phyloP scores from a whole-genome alignment of 2,797 vertebrate genomes.

The Mormyrus hasselquistii region DNA sequence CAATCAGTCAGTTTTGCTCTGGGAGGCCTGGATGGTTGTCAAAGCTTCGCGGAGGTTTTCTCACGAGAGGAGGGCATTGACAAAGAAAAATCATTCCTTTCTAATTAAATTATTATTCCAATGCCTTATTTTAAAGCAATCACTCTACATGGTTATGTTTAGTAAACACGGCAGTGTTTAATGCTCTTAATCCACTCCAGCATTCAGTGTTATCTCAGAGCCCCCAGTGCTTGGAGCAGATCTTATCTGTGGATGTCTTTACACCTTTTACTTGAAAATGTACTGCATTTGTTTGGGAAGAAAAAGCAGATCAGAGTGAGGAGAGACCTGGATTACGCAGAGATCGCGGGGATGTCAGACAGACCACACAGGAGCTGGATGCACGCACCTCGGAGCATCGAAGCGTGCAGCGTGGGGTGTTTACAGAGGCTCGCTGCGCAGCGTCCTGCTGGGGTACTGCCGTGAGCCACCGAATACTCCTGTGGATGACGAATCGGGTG shows the following conservation, averaged over 20 bases:
- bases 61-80: not conserved
- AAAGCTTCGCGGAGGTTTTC: not conserved
- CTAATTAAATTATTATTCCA: not conserved
- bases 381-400: not conserved
- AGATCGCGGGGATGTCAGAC: not conserved
- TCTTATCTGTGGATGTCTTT: not conserved
- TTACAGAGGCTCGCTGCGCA: not conserved
- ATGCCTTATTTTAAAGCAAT: not conserved
- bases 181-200: not conserved
- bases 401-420: not conserved
- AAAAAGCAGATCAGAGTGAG: not conserved
- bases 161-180: not conserved
- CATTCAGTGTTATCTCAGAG: not conserved
- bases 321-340: not conserved
- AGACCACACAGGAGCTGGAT: not conserved
- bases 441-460: not conserved
- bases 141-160: not conserved
- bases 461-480: not conserved
- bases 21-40: not conserved
- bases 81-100: not conserved
- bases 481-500: not conserved
- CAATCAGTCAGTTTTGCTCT: not conserved
- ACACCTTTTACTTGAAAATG: conserved; percentile 59
- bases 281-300: conserved; percentile 57
- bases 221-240: not conserved